Evolutionary conservation across 2,797 vertebrate species (phyloP), one percentile per base, ranked within the genome.

Genomic region (Hydrophis major): DNA sequence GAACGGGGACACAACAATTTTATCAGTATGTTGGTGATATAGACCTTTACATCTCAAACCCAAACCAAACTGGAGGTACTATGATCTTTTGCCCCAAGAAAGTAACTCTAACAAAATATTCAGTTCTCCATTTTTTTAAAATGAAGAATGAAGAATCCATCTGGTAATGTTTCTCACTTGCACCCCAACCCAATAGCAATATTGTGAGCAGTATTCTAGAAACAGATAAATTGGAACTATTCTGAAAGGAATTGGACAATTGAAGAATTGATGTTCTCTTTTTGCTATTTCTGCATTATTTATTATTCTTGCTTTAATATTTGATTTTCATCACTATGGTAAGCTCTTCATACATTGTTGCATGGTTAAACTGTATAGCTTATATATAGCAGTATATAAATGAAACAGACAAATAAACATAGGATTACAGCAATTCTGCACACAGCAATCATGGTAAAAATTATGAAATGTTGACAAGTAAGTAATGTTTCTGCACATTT

Each of bases 401-500:
- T 25, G 20, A 83, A 32, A 32, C n/a, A 55, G 53, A 2, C 37
- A 22, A 37, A 6, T 25, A 42, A 47, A 88, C n/a, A n/a, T n/a
- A 66, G 63, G 28, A 56, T 20, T 83, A 47, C 20, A 47, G 78
- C 37, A 83, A 83, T 89, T 60, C 27, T 89, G 87, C 57, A 27
- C 53, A 86, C 20, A 83, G 12, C 37, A 83, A 83, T 53, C 42
- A 89, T 32, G 27, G 87, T 47, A 22, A 47, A 91, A 63, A 25
- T 20, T n/a, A n/a, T 90, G 42, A 55, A 92, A 87, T 61, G 37
- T 61, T 90, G 89, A 93, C 94, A 86, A 94, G 88, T 91, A 94
- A 88, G 63, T 90, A 92, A 56, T 61, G 53, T 92, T 92, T 93
- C 90, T 93, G 90, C 87, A 93, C 55, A 90, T 74, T 94, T 92